These are phyloP conservation scores for Berghia stephanieae DNA, from an alignment of 1,140 invertebrate species.

Conservation along the genomic window DNA sequence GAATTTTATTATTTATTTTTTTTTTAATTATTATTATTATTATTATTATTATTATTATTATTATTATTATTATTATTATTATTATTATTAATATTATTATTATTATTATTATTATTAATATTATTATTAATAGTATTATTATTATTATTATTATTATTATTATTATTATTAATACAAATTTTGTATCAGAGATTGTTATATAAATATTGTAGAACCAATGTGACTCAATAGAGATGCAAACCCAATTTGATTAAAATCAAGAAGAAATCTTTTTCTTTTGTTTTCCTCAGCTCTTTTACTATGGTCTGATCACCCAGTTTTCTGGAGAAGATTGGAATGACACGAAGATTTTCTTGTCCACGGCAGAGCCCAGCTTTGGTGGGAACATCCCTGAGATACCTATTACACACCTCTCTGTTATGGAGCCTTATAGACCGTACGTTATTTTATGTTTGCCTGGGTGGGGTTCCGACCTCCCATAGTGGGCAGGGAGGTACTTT, in stretches of 20 bases:
- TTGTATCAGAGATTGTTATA: background rate
- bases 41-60: no score
- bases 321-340: conserved; percentile 69
- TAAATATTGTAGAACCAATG: background rate
- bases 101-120: background rate
- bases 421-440: background rate
- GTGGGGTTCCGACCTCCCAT: no score
- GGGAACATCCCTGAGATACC: conserved; percentile 62
- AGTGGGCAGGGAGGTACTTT: no score
- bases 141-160: background rate
- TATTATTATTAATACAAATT: no score
- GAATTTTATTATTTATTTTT: no score
- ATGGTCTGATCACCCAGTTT: conserved; percentile 66
- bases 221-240: no score
- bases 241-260: background rate
- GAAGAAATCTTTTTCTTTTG: conserved; percentile 8
- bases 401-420: conserved; percentile 25
- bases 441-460: no score
- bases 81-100: background rate
- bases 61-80: no score
- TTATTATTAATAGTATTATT: no score
- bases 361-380: conserved; percentile 65
- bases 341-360: conserved; percentile 64
- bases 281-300: conserved; percentile 63
- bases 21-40: no score